Conservation (phyloP, 2,797 vertebrate genomes). For the Lacerta agilis region DNA sequence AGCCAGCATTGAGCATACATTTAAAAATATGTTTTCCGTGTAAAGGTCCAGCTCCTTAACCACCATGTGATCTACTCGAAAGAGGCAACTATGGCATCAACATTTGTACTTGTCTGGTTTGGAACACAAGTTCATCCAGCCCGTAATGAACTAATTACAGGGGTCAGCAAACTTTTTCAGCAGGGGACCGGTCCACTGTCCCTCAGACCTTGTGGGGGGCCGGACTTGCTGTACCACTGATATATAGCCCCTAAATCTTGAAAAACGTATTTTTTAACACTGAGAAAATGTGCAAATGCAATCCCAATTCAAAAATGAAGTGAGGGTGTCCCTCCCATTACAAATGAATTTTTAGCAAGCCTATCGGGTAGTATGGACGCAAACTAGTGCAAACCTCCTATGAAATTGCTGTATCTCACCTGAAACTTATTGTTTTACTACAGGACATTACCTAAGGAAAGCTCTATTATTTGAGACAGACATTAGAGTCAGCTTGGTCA, state of each 20-base stretch:
- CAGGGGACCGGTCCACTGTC: too few species aligned
- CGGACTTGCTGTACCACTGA: not conserved
- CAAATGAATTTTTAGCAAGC: not conserved
- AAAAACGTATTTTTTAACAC: not conserved
- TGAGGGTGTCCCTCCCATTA: too few species aligned
- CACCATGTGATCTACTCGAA: not conserved
- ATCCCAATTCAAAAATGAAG: not conserved
- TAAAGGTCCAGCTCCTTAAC: not conserved
- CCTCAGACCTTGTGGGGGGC: too few species aligned
- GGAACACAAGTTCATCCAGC: not conserved
- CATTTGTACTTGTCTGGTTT: not conserved
- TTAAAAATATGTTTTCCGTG: not conserved
- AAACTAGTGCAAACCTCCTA: not conserved
- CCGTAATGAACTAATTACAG: not conserved
- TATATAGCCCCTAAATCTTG: not conserved
- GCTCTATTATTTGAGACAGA: not conserved
- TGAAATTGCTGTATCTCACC: not conserved
- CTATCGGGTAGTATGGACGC: not conserved
- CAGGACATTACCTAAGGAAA: not conserved
- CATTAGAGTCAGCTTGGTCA: not conserved
- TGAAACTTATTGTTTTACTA: not conserved
- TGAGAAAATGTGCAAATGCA: not conserved
- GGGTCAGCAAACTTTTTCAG: too few species aligned
- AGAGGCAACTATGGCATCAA: not conserved
- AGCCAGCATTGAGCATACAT: not conserved